phyloP scores from a whole-genome alignment of 2,888 invertebrate species.

The Tribolium freemani region DNA sequence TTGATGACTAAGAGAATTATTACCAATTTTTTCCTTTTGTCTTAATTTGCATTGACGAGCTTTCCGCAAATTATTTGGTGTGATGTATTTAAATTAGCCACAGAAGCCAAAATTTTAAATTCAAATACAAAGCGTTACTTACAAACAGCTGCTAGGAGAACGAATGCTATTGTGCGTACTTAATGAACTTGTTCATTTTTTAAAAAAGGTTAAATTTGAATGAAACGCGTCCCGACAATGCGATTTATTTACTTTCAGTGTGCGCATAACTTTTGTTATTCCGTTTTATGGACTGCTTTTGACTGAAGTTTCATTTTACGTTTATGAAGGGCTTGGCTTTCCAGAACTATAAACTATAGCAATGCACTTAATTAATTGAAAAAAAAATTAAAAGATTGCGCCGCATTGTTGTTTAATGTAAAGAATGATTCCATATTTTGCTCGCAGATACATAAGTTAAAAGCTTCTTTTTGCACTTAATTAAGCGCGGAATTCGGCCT shows the following conservation, averaged over 20 bases:
- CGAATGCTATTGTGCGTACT: background rate
- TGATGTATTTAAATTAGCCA: background rate
- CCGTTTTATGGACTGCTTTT: background rate
- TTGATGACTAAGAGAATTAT: conserved; percentile 23
- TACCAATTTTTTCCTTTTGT: conserved; percentile 3
- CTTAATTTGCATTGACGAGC: background rate
- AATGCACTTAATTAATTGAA: background rate
- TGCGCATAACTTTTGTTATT: background rate
- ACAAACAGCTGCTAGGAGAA: background rate
- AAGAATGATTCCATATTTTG: background rate
- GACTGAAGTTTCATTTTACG: background rate
- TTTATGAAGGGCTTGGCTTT: background rate
- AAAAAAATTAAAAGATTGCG: background rate
- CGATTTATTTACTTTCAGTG: background rate
- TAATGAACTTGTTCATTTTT: background rate
- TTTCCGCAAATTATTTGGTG: background rate
- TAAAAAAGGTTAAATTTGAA: background rate
- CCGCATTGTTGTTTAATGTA: background rate
- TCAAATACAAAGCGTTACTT: background rate
- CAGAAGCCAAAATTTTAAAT: background rate
- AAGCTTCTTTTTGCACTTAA: background rate
- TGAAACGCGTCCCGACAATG: background rate
- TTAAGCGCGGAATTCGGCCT: background rate
- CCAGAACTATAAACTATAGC: background rate
- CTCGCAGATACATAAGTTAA: background rate